Base-by-base conservation (phyloP, 1,140 invertebrate species). In the Drosophila nebulosa region DNA sequence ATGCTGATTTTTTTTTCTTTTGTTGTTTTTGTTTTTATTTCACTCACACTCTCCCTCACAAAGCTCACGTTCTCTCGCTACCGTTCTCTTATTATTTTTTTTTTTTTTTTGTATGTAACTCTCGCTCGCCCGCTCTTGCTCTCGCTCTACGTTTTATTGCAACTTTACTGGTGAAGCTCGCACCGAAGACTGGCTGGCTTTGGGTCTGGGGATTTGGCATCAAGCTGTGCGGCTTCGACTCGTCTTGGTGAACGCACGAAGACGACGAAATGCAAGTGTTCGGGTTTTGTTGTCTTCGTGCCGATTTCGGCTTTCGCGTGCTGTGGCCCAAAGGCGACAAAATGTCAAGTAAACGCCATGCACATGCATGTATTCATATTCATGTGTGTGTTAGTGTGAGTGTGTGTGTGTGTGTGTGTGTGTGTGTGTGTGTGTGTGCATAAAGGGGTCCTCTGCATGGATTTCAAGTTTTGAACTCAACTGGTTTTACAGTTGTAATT, bases 301-400 rank as follows among this genome's bases (percentile, higher is more conserved):
- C 3, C 2, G 22, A 1, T 26, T 59, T 59, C 21, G 50, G 26
- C 18, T 66, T 60, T 66, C 36, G 55, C 42, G 46, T n/a, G 42
- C 14, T 53, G 57, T 60, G 53, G 14, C 65, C 65, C 39, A 69
- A 69, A 85, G 78, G 81, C 74, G 73, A 80, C 69, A 78, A 86
- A 86, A 85, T 86, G 81, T 85, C 81, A 85, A 86, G 74, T 67
- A 74, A 63, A 74, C 74, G 59, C 65, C 58, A 70, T 27, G 27
- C 36, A 18, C 18, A 52, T 22, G 36, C 53, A 50, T n/a, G n/a
- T 14, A 14, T 36, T 6, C 30, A 36, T 12, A 14, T 36, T n/a
- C 12, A 36, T 36, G n/a, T 14, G 1, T 36, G n/a, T n/a, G n/a
- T n/a, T n/a, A n/a, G n/a, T n/a, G n/a, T n/a, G n/a, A n/a, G n/a